A percentile compares a stretch with the other conserved stretches of the same genome.
phyloP scores from a whole-genome alignment of 2,113 vertebrate genomes.

The Gorsachius goisagi region DNA sequence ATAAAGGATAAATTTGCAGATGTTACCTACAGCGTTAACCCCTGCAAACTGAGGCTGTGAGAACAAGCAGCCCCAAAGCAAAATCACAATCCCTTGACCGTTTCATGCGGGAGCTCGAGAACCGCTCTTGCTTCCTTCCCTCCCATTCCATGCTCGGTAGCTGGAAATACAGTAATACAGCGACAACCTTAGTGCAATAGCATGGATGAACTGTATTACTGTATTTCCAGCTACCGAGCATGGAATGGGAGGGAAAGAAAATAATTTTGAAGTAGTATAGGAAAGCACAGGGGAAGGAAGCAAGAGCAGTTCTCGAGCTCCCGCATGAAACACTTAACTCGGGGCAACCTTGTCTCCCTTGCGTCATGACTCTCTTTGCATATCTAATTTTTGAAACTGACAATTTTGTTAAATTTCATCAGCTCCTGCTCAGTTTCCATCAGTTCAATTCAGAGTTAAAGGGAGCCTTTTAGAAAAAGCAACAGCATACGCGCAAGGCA shows the following conservation, averaged over 20 bases:
- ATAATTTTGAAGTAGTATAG: accelerated
- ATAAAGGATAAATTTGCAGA: not conserved
- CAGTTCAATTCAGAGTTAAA: not conserved
- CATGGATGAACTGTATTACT: not conserved
- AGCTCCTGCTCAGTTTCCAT: no score
- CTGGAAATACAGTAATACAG: no score
- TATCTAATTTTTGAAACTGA: accelerated
- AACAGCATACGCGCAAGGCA: accelerated
- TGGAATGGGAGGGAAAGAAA: accelerated
- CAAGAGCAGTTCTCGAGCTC: not conserved
- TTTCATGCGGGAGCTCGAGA: no score
- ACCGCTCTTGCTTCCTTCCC: no score
- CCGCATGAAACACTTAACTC: not conserved
- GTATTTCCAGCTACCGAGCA: not conserved
- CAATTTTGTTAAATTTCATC: not conserved
- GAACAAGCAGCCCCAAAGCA: not conserved
- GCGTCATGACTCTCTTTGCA: accelerated
- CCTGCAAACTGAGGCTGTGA: not conserved
- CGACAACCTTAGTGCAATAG: accelerated
- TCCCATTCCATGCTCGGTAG: no score
- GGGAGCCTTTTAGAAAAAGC: not conserved
- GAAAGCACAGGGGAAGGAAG: accelerated
- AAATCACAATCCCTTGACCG: not conserved
- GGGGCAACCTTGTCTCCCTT: not conserved
- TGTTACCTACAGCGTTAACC: not conserved